Evolutionary conservation across 1,140 invertebrate genomes (phyloP).

Genomic region (Melipona quadrifasciata): DNA sequence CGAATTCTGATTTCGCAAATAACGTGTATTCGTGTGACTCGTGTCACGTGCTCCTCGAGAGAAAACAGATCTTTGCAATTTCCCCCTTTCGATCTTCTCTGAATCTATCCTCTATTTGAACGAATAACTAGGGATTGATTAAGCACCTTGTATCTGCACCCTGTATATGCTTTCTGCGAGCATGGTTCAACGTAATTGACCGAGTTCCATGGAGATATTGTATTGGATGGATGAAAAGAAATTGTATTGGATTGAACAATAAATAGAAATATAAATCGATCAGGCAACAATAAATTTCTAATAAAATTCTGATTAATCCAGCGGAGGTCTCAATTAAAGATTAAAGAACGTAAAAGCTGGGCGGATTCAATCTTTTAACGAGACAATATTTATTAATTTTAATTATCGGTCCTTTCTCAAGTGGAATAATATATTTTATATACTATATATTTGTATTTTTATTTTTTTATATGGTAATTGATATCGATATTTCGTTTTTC

Average conservation of each 20-base stretch:
- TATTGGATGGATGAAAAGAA: not conserved
- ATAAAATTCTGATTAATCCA: not conserved
- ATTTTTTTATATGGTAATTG: too few species aligned
- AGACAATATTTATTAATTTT: too few species aligned
- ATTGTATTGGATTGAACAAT: not conserved
- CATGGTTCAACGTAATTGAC: not conserved
- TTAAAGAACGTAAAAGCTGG: too few species aligned
- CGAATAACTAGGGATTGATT: conserved; percentile 2
- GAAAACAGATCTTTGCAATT: not conserved
- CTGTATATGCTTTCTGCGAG: too few species aligned
- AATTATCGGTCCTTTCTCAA: too few species aligned
- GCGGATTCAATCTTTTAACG: too few species aligned
- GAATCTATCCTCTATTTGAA: conserved; percentile 10
- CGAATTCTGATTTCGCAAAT: not conserved
- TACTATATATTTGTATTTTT: too few species aligned
- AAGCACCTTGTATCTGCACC: not conserved
- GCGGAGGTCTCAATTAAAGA: not conserved
- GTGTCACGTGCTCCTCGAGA: not conserved
- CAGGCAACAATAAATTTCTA: not conserved
- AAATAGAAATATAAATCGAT: not conserved
- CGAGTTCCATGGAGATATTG: not conserved
- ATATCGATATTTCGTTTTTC: too few species aligned
- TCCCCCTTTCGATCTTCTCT: not conserved
- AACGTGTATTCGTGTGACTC: not conserved
- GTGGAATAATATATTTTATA: too few species aligned